phyloP scores from a whole-genome alignment of 1,140 invertebrate species.

The Lepeophtheirus salmonis region DNA sequence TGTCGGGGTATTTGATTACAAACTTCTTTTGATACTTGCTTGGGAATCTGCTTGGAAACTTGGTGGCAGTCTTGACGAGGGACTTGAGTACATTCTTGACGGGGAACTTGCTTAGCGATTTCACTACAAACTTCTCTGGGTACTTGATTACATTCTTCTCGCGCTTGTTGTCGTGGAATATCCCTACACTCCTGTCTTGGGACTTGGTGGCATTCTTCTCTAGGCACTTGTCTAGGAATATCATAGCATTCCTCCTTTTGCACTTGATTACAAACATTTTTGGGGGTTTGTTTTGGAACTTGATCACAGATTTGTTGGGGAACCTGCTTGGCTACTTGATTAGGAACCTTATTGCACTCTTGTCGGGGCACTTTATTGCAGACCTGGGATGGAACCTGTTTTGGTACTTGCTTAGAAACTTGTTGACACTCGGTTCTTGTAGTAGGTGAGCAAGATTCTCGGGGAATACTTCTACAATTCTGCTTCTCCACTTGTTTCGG shows the following conservation, averaged over 20 bases:
- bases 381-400: constrained; percentile 1
- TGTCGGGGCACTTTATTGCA: constrained; percentile 12
- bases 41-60: constrained; percentile 8
- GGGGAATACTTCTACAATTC: constrained; percentile 1
- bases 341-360: constrained; percentile 11
- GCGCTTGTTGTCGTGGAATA: not conserved
- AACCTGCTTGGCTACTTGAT: constrained; percentile 3
- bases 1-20: constrained; percentile 12
- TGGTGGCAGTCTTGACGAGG: constrained; percentile 9
- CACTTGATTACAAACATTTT: constrained; percentile 7
- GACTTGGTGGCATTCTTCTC: constrained; percentile 10
- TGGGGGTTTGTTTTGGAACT: not conserved
- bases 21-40: constrained; percentile 3
- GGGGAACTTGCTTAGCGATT: not conserved
- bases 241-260: constrained; percentile 8
- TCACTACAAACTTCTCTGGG: constrained; percentile 2
- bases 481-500: constrained; percentile 7
- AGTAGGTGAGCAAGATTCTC: not conserved
- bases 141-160: constrained; percentile 10
- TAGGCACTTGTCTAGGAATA: constrained; percentile 8
- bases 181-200: constrained; percentile 6
- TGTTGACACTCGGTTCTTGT: constrained; percentile 9
- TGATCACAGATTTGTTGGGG: constrained; percentile 3
- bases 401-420: constrained; percentile 1
- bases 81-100: not conserved